Conservation (phyloP, 2,888 invertebrate species). For the Cosmorhoe ocellata region DNA sequence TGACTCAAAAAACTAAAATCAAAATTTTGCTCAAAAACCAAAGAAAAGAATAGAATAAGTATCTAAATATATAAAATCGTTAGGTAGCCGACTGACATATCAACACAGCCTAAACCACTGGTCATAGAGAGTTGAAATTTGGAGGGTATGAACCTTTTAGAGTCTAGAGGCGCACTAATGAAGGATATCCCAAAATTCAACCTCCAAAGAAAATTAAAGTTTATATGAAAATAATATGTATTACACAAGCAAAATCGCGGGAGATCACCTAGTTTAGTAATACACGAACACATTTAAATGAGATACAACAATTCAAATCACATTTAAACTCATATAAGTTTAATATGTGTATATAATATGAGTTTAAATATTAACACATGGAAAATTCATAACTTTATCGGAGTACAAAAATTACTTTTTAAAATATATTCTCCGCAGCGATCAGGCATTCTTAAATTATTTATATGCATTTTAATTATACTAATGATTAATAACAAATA, state of each 20-base stretch:
- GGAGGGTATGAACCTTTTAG: too few species aligned
- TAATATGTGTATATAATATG: conserved; percentile 23
- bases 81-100: too few species aligned
- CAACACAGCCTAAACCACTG: too few species aligned
- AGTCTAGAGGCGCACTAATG: too few species aligned
- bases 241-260: too few species aligned
- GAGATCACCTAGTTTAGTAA: conserved; percentile 42
- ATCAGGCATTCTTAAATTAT: conserved; percentile 35
- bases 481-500: conserved; percentile 29
- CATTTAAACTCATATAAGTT: conserved; percentile 38
- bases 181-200: too few species aligned
- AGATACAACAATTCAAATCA: conserved; percentile 30
- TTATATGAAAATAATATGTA: too few species aligned
- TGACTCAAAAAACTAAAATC: too few species aligned
- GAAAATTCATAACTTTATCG: conserved; percentile 37
- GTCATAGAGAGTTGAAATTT: too few species aligned
- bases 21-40: conserved; percentile 37
- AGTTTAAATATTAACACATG: conserved; percentile 25
- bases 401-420: conserved; percentile 67
- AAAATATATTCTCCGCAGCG: conserved; percentile 40
- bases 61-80: too few species aligned
- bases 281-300: conserved; percentile 53
- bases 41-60: conserved; percentile 4
- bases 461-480: conserved; percentile 27
- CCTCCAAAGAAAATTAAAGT: too few species aligned